A percentile compares a stretch with the other conserved stretches of the same genome.
Conservation (phyloP, 2,888 invertebrate genomes). For the Xestoiulus laeticollis region DNA sequence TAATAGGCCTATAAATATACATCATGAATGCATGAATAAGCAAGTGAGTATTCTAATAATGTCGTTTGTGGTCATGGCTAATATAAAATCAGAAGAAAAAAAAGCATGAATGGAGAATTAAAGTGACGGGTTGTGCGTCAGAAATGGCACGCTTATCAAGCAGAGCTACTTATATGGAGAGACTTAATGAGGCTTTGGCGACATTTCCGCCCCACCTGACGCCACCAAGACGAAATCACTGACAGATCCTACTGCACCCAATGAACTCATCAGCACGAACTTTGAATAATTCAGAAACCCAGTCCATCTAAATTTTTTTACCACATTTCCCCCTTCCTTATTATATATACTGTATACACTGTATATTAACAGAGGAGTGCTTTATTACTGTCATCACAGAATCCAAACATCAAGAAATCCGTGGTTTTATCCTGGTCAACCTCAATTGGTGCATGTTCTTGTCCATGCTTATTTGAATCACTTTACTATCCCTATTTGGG, state of each 20-base stretch:
- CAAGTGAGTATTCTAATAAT: background rate
- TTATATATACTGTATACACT: no score
- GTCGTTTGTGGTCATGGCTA: background rate
- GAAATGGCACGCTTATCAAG: constrained; percentile 3
- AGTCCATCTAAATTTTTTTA: background rate
- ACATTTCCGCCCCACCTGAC: constrained; percentile 24
- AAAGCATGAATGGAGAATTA: background rate
- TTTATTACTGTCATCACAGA: background rate
- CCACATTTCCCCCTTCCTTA: background rate
- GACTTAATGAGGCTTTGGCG: constrained; percentile 3
- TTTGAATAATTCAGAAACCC: background rate
- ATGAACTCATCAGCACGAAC: constrained; percentile 2
- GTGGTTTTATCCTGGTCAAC: background rate
- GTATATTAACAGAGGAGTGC: background rate
- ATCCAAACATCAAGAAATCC: background rate
- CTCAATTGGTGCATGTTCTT: background rate
- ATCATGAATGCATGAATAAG: background rate
- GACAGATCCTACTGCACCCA: constrained; percentile 35
- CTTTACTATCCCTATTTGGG: background rate
- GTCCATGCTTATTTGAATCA: background rate
- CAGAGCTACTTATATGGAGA: background rate
- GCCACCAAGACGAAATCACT: constrained; percentile 30
- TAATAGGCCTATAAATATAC: no score
- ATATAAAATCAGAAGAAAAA: background rate
- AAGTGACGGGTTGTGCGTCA: background rate